Percentiles rank a stretch among this genome's conserved stretches.
These are phyloP conservation scores for Anisognathus igniventris DNA, from an alignment of 2,797 vertebrate species.

Conservation along the genomic window DNA sequence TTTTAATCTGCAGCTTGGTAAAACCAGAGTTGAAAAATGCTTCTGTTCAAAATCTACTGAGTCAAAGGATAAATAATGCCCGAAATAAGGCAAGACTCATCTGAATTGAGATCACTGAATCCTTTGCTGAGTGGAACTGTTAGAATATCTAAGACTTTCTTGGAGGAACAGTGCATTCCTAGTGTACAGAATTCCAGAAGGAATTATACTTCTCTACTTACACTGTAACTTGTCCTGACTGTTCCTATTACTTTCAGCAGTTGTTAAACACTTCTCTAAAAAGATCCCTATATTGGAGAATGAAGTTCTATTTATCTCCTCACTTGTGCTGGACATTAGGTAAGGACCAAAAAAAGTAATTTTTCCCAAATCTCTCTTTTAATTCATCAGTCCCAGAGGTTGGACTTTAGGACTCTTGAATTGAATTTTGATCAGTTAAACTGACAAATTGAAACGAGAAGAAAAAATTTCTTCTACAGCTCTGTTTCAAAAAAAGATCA, in stretches of 20 bases:
- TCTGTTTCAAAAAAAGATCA: background rate
- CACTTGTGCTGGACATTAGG: background rate
- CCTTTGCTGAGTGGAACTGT: background rate
- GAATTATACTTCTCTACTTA: background rate
- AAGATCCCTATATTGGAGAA: background rate
- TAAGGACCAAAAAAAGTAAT: background rate
- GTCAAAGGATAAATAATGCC: background rate
- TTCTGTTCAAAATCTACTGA: background rate
- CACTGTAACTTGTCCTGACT: background rate
- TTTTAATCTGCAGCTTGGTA: background rate
- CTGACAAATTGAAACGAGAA: background rate
- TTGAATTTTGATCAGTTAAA: background rate
- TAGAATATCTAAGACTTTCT: background rate
- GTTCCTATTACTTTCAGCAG: background rate
- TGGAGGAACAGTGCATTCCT: background rate
- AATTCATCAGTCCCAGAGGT: background rate
- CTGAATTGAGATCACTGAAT: rapidly evolving
- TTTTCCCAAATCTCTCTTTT: background rate
- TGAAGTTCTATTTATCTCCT: background rate
- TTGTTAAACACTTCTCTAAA: background rate
- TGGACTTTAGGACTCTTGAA: background rate
- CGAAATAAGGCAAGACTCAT: background rate
- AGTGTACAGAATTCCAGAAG: background rate
- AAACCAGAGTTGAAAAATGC: background rate
- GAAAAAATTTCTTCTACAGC: background rate